Evolutionary conservation across 37 sponge, comb jelly and placozoan species (phyloP).

Genomic region (Halisarca cf. caerulea): DNA sequence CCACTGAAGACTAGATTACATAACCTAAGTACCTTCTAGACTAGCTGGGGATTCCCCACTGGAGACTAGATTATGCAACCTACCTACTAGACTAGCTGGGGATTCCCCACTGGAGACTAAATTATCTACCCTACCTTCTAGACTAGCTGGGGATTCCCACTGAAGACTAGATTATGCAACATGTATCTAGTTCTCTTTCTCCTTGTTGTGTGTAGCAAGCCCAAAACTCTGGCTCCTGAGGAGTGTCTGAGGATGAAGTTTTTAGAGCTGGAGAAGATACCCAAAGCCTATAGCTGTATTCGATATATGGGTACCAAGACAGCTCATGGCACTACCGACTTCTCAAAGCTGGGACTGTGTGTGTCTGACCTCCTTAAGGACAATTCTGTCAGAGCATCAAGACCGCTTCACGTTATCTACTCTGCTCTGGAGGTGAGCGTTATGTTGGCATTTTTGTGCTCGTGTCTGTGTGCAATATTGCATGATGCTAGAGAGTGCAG

Average conservation of each 20-base stretch:
- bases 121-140: no score
- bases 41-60: no score
- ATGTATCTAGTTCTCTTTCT: no score
- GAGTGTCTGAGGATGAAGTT: slow-evolving; percentile 65
- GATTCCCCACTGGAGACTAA: no score
- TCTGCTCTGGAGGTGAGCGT: slow-evolving; percentile 63
- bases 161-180: no score
- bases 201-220: no score
- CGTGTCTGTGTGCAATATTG: not conserved
- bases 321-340: slow-evolving; percentile 67
- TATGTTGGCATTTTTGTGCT: not conserved
- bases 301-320: slow-evolving; percentile 82
- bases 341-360: slow-evolving; percentile 43
- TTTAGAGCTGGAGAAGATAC: slow-evolving; percentile 54
- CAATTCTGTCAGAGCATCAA: slow-evolving; percentile 72
- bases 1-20: no score
- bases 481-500: not conserved
- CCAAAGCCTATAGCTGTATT: slow-evolving; percentile 77
- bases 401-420: slow-evolving; percentile 55
- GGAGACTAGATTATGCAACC: no score
- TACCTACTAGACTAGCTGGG: no score
- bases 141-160: no score
- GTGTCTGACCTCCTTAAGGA: slow-evolving; percentile 58
- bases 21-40: no score
- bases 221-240: slow-evolving; percentile 33